These are phyloP conservation scores for Xerus inauris DNA, from an alignment of 2,113 vertebrate species.

Conservation along the genomic window DNA sequence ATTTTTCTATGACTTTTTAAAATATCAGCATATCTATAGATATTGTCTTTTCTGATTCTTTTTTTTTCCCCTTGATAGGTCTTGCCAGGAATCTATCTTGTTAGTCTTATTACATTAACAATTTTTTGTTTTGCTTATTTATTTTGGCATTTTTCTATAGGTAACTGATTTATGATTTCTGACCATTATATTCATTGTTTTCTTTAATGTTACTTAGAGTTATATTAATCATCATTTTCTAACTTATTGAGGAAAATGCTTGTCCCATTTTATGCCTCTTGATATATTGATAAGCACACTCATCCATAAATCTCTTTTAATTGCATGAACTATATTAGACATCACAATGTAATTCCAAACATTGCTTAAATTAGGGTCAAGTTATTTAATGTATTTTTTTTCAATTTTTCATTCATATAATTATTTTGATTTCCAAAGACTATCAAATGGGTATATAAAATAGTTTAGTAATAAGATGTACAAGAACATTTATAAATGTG, in stretches of 20 bases:
- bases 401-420: not conserved
- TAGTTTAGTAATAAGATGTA: not conserved
- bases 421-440: not conserved
- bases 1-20: not conserved
- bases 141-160: not conserved
- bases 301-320: not conserved
- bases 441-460: not conserved
- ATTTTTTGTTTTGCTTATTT: not conserved
- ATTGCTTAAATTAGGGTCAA: not conserved
- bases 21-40: not conserved
- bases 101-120: not conserved
- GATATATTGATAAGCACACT: not conserved
- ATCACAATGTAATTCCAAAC: not conserved
- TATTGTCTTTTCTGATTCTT: not conserved
- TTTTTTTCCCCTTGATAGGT: not conserved
- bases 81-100: not conserved
- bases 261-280: not conserved
- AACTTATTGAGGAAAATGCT: not conserved
- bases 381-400: not conserved
- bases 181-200: not conserved
- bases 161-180: not conserved
- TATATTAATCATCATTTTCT: not conserved
- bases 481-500: not conserved
- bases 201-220: not conserved
- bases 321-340: not conserved